phyloP scores from a whole-genome alignment of 2,113 vertebrate genomes.

The Tichodroma muraria region DNA sequence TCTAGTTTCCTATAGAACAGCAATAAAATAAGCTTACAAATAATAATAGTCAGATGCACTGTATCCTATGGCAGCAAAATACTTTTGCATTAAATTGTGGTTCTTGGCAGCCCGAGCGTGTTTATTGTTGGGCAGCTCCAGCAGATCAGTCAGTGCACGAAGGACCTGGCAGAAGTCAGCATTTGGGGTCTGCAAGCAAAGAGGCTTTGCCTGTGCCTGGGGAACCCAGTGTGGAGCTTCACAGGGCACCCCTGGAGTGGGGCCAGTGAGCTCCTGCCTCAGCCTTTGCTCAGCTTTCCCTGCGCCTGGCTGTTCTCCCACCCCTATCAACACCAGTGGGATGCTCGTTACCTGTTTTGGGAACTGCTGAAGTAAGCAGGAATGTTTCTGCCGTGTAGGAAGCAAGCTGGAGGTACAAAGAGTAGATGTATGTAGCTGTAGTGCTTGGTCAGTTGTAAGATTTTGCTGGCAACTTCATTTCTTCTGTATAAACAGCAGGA shows the following conservation, averaged over 20 bases:
- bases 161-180: background rate
- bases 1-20: slow-evolving; percentile 36
- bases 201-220: background rate
- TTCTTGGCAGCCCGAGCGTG: background rate
- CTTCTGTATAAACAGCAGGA: background rate
- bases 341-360: background rate
- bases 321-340: background rate
- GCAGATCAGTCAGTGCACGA: background rate
- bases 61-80: slow-evolving; percentile 4
- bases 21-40: slow-evolving; percentile 42
- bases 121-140: background rate
- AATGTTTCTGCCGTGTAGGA: background rate
- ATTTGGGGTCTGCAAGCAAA: background rate
- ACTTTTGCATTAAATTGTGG: background rate
- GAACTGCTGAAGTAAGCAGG: background rate
- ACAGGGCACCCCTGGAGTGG: background rate
- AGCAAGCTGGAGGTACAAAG: background rate
- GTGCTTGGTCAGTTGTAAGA: background rate
- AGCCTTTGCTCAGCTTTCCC: background rate
- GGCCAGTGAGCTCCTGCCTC: background rate
- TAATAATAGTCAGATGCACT: slow-evolving; percentile 19
- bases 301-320: background rate
- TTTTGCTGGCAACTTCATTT: background rate
- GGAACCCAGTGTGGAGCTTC: background rate
- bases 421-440: background rate